Conservation (phyloP, 2,888 invertebrate species). For the Cheilosia urbana region DNA sequence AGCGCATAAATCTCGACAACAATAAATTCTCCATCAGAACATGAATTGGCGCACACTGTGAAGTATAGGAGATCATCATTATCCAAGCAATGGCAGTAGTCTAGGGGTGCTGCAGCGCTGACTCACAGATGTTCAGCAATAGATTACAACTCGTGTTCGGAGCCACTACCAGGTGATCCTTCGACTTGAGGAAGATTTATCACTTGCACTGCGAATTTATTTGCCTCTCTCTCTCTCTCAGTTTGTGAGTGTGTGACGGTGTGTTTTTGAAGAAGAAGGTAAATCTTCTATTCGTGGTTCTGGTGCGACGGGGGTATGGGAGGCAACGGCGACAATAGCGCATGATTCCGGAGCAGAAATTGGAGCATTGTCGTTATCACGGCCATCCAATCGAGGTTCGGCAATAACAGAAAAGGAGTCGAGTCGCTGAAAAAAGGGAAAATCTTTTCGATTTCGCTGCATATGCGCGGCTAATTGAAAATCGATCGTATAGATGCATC, state of each 20-base stretch:
- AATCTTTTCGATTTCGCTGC: constrained; percentile 58
- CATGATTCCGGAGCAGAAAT: constrained; percentile 51
- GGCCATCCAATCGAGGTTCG: constrained; percentile 37
- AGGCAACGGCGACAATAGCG: constrained; percentile 34
- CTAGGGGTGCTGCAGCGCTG: constrained; percentile 12
- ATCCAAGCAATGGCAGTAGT: constrained; percentile 34
- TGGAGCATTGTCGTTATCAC: constrained; percentile 66
- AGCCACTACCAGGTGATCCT: constrained; percentile 63
- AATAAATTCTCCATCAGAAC: constrained; percentile 54
- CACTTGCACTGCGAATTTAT: constrained; percentile 58
- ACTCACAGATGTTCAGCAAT: constrained; percentile 51
- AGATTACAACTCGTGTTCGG: constrained; percentile 66
- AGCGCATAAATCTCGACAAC: constrained; percentile 43
- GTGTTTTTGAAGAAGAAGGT: constrained; percentile 51
- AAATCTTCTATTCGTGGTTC: constrained; percentile 35
- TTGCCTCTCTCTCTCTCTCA: constrained; percentile 1
- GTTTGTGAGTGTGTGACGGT: constrained; percentile 39
- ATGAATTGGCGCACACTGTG: constrained; percentile 42
- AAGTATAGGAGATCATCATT: constrained; percentile 41
- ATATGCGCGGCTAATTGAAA: constrained; percentile 53
- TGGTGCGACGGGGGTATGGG: neutral
- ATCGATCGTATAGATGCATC: constrained; percentile 46
- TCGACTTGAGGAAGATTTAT: constrained; percentile 62
- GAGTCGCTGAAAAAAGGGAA: constrained; percentile 53
- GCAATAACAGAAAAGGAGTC: constrained; percentile 43